Conservation (phyloP, 2,113 vertebrate genomes). For the Xenopus tropicalis region UCB_Xtro_10.0 CM004446.2:127293001-127293500, state of each 20-base stretch:
- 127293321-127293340: constrained; percentile 81
- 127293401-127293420: constrained; percentile 86
- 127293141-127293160: too few species aligned
- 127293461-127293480: constrained; percentile 56
- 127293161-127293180: too few species aligned
- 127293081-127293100: too few species aligned
- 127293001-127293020: constrained; percentile 71
- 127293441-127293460: constrained; percentile 62
- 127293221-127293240: too few species aligned
- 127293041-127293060: too few species aligned
- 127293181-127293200: too few species aligned
- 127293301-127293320: constrained; percentile 69
- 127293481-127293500: constrained; percentile 61
- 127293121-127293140: too few species aligned
- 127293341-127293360: constrained; percentile 81
- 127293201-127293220: too few species aligned
- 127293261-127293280: too few species aligned
- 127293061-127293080: too few species aligned
- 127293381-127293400: constrained; percentile 78
- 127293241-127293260: too few species aligned
- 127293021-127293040: fast-evolving
- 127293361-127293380: constrained; percentile 70
- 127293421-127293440: constrained; percentile 82
- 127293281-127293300: constrained; percentile 61
- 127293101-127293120: too few species aligned